A percentile compares a stretch with the other conserved stretches of the same genome.
These are phyloP conservation scores for Oligia strigilis DNA, from an alignment of 2,888 invertebrate species.

Conservation along the genomic window DNA sequence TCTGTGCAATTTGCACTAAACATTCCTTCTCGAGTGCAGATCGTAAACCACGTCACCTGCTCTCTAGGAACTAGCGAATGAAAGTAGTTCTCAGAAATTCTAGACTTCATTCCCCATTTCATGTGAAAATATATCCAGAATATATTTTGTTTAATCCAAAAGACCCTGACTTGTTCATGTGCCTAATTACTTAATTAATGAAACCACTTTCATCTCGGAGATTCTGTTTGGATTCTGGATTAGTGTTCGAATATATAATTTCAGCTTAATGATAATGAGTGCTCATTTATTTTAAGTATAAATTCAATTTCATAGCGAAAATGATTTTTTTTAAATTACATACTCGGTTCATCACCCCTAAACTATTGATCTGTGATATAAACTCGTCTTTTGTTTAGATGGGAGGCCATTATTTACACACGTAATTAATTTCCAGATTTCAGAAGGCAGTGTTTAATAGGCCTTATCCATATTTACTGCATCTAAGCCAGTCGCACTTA, in stretches of 20 bases:
- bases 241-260: conserved; percentile 37
- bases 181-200: conserved; percentile 54
- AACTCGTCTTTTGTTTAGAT: conserved; percentile 3
- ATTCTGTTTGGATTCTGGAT: conserved; percentile 48
- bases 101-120: conserved; percentile 60
- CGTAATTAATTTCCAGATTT: conserved; percentile 26
- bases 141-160: conserved; percentile 46
- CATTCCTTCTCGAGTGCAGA: conserved; percentile 76
- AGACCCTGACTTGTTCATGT: conserved; percentile 38
- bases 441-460: conserved; percentile 14
- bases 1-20: conserved; percentile 77
- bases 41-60: conserved; percentile 78
- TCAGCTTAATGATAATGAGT: conserved; percentile 3
- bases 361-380: conserved; percentile 14
- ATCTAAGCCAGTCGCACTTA: not conserved
- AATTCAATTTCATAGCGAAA: not conserved
- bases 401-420: conserved; percentile 24
- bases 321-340: not conserved
- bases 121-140: conserved; percentile 62
- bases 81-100: conserved; percentile 66
- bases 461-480: not conserved
- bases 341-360: not conserved
- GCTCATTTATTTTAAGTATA: conserved; percentile 24
- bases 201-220: conserved; percentile 53
- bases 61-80: conserved; percentile 63